Conservation (phyloP, 2,888 invertebrate species). For the Pterobdella sp. region DNA sequence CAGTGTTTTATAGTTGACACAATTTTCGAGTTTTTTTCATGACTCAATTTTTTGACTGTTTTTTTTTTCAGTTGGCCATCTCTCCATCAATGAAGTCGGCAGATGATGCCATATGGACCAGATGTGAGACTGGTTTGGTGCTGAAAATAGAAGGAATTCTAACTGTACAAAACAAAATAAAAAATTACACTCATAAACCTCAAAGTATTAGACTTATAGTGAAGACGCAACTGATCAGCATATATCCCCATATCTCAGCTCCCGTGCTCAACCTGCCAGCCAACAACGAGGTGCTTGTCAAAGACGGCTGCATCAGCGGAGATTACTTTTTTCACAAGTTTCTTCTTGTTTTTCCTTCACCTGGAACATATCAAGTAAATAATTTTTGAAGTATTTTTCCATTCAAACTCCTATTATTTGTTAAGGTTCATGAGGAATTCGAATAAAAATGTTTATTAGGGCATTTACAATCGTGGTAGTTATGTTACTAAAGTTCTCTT, state of each 20-base stretch:
- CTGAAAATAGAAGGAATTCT: slow-evolving; percentile 89
- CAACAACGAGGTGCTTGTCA: slow-evolving; percentile 10
- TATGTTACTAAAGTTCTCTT: too few species aligned
- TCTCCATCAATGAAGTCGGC: slow-evolving; percentile 70
- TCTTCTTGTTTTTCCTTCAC: slow-evolving; percentile 62
- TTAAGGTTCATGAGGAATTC: too few species aligned
- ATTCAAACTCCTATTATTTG: too few species aligned
- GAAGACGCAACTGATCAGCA: slow-evolving; percentile 1
- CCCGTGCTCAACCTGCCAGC: background rate
- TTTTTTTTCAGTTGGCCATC: slow-evolving; percentile 59
- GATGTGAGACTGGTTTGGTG: slow-evolving; percentile 72
- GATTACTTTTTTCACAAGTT: slow-evolving; percentile 92
- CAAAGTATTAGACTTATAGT: slow-evolving; percentile 3
- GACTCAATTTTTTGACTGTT: background rate
- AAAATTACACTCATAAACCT: background rate
- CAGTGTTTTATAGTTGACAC: background rate
- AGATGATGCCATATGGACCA: slow-evolving; percentile 75
- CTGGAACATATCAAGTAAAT: slow-evolving; percentile 58
- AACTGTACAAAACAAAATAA: slow-evolving; percentile 50
- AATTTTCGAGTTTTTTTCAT: background rate
- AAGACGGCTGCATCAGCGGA: slow-evolving; percentile 57
- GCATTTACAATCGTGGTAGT: too few species aligned
- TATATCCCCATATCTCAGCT: background rate
- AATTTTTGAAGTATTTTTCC: too few species aligned
- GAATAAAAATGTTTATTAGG: too few species aligned